Evolutionary conservation across 2,888 invertebrate genomes (phyloP).

Genomic region (Ormyrus thymus): DNA sequence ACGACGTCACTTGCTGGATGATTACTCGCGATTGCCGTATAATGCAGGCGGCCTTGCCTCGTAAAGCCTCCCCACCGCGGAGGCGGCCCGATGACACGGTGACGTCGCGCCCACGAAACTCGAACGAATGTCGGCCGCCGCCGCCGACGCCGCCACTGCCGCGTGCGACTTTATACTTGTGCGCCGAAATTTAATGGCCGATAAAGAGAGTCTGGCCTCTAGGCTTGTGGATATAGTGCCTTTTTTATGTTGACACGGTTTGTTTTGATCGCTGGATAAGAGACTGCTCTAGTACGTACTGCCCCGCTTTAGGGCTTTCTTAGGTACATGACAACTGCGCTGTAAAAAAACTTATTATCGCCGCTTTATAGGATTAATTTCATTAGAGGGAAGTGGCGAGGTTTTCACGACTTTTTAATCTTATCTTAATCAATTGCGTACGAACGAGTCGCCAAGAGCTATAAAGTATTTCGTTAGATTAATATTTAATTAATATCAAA

Average conservation of each 20-base stretch:
- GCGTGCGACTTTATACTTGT: constrained; percentile 14
- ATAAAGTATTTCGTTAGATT: too few species aligned
- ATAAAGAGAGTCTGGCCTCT: constrained; percentile 44
- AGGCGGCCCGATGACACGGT: constrained; percentile 56
- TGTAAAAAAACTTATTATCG: too few species aligned
- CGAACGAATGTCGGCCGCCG: constrained; percentile 13
- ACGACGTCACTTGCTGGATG: constrained; percentile 70
- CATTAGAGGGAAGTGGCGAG: too few species aligned
- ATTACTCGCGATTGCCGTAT: constrained; percentile 73
- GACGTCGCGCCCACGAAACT: constrained; percentile 45
- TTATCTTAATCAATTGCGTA: too few species aligned
- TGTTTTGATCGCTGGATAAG: constrained; percentile 37
- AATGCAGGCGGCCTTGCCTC: constrained; percentile 73
- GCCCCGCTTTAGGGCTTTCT: too few species aligned
- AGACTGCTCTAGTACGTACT: too few species aligned
- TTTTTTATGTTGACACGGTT: constrained; percentile 40
- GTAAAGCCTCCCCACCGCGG: constrained; percentile 63
- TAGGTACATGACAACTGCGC: too few species aligned
- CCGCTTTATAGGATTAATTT: too few species aligned
- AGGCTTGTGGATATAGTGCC: not conserved
- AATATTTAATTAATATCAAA: too few species aligned
- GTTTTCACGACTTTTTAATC: too few species aligned
- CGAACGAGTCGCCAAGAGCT: too few species aligned
- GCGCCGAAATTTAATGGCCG: constrained; percentile 55
- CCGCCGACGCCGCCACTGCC: not conserved